phyloP scores from a whole-genome alignment of 2,113 vertebrate species.

The Connochaetes taurinus region DNA sequence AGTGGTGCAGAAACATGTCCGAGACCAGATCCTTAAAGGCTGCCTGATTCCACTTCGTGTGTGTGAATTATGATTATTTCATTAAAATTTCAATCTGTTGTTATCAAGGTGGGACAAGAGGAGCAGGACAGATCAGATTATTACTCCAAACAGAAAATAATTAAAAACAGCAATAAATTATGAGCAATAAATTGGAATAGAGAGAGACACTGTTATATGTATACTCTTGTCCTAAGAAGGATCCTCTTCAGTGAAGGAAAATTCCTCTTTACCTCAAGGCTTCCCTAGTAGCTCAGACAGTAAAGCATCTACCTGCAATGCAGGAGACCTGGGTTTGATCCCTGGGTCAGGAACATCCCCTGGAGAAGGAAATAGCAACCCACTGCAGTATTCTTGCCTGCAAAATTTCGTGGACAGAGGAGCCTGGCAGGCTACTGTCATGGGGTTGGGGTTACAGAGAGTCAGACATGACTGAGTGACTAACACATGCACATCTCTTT shows the following conservation, averaged over 20 bases:
- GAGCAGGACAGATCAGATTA: not conserved
- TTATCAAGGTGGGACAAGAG: not conserved
- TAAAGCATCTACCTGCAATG: not conserved
- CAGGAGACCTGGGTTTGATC: not conserved
- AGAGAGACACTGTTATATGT: not conserved
- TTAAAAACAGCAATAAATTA: not conserved
- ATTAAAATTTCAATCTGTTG: not conserved
- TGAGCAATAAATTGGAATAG: not conserved
- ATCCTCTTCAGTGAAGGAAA: not conserved
- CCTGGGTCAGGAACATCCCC: not conserved
- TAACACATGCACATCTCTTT: not conserved
- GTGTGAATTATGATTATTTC: not conserved
- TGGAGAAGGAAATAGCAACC: not conserved
- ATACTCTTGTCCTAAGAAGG: not conserved
- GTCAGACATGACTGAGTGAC: not conserved
- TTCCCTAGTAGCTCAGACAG: not conserved
- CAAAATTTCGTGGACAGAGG: not conserved
- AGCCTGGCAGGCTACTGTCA: not conserved
- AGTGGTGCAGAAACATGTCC: not conserved
- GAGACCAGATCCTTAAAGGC: not conserved
- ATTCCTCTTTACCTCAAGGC: not conserved
- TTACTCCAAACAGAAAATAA: not conserved
- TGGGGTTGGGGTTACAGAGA: not conserved
- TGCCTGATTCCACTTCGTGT: not conserved
- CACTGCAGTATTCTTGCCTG: not conserved